Base-by-base conservation (phyloP, 2,797 vertebrate species). In the Clarias pachynema region DNA sequence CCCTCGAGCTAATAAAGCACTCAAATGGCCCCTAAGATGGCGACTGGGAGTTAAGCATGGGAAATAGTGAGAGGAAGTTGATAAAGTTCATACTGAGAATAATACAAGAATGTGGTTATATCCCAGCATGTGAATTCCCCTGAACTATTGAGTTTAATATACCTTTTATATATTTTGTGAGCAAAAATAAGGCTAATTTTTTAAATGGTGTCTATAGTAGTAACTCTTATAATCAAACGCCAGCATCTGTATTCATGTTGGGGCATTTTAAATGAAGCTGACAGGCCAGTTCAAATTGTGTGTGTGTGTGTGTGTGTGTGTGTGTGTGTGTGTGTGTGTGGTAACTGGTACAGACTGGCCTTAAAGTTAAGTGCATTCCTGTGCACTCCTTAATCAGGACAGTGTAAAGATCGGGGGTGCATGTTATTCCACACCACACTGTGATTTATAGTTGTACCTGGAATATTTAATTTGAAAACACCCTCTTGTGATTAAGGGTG, bases 261-360 rank as follows among this genome's bases (percentile, higher is more conserved):
- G 37, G 56, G 75, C 75, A 37, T 78, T 78, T 60, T 59, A 78
- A 78, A 22, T 22, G 12, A 31, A 16, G 7, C 57, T 31, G 74
- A 31, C 53, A 77, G 53, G 74, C 14, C 2, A 3, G 44, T n/a
- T 10, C n/a, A 29, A 24, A 74, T 34, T 37, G 34, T 37, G 34
- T 34, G 74, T 75, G 44, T 26, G n/a, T 79, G 75, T 37, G 53
- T 78, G 74, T 78, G 59, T 80, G 26, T 24, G 69, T 24, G 34
- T 72, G 37, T 73, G 70, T 73, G 70, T 49, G 70, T 60, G 37
- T 65, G 60, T 44, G 59, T 65, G 24, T 49, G 60, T 49, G 16
- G 79, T 53, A 24, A 81, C 79, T 81, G 79, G 79, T 81, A 81
- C 79, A 81, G 63, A 40, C 63, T 81, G 63, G 40, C 79, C n/a